Percentiles rank a stretch among this genome's conserved stretches.
Evolutionary conservation across 2,888 invertebrate species (phyloP).

Genomic region (Eupithecia dodoneata): DNA sequence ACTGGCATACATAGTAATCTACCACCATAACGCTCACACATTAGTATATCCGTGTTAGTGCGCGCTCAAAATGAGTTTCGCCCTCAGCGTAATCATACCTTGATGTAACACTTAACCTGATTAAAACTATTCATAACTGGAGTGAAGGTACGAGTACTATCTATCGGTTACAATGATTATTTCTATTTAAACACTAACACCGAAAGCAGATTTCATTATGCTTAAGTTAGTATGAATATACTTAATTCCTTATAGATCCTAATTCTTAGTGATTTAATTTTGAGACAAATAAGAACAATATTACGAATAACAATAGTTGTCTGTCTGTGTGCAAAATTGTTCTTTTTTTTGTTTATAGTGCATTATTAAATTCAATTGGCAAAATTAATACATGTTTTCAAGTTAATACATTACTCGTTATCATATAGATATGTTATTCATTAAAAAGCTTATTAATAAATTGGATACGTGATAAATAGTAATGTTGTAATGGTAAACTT

Average conservation of each 20-base stretch:
- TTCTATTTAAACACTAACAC: slow-evolving; percentile 24
- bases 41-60: neutral
- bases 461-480: slow-evolving; percentile 5
- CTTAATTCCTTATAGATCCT: neutral
- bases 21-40: neutral
- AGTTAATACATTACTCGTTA: neutral
- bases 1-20: neutral
- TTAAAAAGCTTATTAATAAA: slow-evolving; percentile 17
- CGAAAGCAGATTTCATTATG: slow-evolving; percentile 29
- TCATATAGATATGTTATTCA: slow-evolving; percentile 17
- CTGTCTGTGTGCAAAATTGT: neutral
- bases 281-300: slow-evolving; percentile 10
- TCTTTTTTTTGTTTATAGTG: neutral
- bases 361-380: neutral
- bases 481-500: neutral
- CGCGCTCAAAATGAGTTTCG: neutral
- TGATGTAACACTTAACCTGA: neutral
- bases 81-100: too few species aligned
- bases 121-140: slow-evolving; percentile 4
- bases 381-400: neutral
- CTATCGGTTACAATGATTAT: neutral
- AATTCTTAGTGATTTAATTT: neutral
- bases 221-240: slow-evolving; percentile 5
- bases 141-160: slow-evolving; percentile 12
- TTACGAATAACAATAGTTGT: neutral